Conservation (phyloP, 1,140 invertebrate genomes). For the Frieseomelitta varia region DNA sequence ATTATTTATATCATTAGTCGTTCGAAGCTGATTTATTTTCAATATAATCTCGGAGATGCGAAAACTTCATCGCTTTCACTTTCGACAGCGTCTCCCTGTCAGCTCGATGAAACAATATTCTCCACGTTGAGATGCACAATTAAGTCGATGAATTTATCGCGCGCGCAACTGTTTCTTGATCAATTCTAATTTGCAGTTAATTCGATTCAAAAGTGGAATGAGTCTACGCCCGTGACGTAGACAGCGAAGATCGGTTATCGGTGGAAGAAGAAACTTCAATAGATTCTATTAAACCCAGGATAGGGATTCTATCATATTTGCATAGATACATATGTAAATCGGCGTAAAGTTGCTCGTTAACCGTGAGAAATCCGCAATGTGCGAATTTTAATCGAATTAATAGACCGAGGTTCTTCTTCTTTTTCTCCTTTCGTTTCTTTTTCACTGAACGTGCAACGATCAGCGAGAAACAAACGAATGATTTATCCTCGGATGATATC, state of each 20-base stretch:
- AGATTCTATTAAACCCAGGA: neutral
- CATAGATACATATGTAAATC: constrained; percentile 14
- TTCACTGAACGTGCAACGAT: neutral
- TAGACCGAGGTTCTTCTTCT: neutral
- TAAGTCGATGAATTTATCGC: neutral
- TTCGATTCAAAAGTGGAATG: neutral
- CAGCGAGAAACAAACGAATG: constrained; percentile 16
- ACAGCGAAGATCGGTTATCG: neutral
- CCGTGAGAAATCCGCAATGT: neutral
- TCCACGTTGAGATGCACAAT: neutral
- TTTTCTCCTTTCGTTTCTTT: neutral
- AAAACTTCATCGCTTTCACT: neutral
- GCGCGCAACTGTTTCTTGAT: neutral
- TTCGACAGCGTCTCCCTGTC: neutral
- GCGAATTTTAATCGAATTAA: constrained; percentile 23
- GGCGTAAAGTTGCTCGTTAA: neutral
- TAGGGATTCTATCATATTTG: constrained; percentile 12
- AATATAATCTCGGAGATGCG: neutral
- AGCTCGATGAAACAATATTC: neutral
- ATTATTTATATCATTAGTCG: neutral
- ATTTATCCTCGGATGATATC: constrained; percentile 34
- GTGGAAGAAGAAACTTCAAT: neutral
- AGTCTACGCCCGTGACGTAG: neutral
- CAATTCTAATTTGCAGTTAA: neutral
- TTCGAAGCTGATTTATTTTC: neutral